Evolutionary conservation across 1,140 invertebrate genomes (phyloP).

Genomic region (Oncopodura yosiiana): DNA sequence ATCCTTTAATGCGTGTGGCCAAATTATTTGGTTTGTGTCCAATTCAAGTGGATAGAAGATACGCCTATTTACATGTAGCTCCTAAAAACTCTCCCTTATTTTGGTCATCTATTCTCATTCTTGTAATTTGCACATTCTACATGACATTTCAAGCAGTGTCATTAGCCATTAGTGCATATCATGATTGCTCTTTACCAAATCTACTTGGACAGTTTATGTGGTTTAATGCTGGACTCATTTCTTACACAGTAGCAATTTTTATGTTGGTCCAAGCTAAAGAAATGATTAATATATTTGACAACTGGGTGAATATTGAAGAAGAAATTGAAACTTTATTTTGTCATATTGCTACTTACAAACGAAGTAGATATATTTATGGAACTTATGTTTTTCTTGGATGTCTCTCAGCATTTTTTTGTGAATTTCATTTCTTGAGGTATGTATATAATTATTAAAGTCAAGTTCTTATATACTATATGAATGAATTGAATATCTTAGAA

Average conservation of each 20-base stretch:
- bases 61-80: background rate
- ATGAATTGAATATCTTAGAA: too few species aligned
- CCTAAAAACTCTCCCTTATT: background rate
- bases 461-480: too few species aligned
- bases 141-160: background rate
- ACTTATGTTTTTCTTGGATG: background rate
- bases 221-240: background rate
- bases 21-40: constrained; percentile 4
- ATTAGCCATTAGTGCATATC: background rate
- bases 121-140: background rate
- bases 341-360: background rate
- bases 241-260: background rate
- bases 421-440: background rate
- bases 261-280: background rate
- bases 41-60: background rate
- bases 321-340: background rate
- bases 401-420: background rate
- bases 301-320: background rate
- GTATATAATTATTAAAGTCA: too few species aligned
- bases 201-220: background rate
- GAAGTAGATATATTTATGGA: background rate
- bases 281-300: background rate
- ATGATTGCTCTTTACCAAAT: background rate
- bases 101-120: background rate
- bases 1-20: background rate